Percentiles rank a stretch among this genome's conserved stretches.
Evolutionary conservation across 2,113 vertebrate genomes (phyloP).

Genomic region (Orientallactaga bullata): DNA sequence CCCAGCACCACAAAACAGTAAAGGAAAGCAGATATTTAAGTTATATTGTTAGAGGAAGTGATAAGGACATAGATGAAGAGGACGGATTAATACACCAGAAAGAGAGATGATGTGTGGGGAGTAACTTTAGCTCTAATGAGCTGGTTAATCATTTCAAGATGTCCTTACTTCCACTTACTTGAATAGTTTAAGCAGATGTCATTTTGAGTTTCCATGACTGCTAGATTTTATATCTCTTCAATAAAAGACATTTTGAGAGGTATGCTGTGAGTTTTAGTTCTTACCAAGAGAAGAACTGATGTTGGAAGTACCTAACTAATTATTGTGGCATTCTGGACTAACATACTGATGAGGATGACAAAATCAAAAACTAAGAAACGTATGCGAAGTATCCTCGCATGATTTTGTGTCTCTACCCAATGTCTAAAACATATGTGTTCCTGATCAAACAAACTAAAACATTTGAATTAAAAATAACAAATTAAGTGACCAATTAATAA

Average conservation of each 20-base stretch:
- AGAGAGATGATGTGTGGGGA: neutral
- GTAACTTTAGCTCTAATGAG: constrained; percentile 44
- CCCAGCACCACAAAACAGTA: neutral
- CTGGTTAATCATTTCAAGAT: constrained; percentile 63
- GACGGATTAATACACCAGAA: neutral
- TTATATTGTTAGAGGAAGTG: neutral
- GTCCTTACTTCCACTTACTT: constrained; percentile 3
- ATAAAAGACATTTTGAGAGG: constrained; percentile 46
- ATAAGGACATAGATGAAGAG: constrained; percentile 43
- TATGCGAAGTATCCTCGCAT: neutral
- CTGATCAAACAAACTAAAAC: neutral
- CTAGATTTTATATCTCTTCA: neutral
- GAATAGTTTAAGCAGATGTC: constrained; percentile 7
- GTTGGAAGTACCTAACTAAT: neutral
- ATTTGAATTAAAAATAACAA: constrained; percentile 35
- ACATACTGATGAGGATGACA: neutral
- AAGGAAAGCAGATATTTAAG: neutral
- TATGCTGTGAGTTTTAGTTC: neutral
- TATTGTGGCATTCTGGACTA: neutral
- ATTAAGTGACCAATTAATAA: neutral
- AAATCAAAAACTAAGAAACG: constrained; percentile 13
- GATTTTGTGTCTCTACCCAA: neutral
- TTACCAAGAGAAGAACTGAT: constrained; percentile 15
- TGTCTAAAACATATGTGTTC: neutral
- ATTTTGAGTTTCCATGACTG: neutral